Percentiles rank a stretch among this genome's conserved stretches.
Conservation (phyloP, 2,888 invertebrate genomes). For the Leptura quadrifasciata region DNA sequence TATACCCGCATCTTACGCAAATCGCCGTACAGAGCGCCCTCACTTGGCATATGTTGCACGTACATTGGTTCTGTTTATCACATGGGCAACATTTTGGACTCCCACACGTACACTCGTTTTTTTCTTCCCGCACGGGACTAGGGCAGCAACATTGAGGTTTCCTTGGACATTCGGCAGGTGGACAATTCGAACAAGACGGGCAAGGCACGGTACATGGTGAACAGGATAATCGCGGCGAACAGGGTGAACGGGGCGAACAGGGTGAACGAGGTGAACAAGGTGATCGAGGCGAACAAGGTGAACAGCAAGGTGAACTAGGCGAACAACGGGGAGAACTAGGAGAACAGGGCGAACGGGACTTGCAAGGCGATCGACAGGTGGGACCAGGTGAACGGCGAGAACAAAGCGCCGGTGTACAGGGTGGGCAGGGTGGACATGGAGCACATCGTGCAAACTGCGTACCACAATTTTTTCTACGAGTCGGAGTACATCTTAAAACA, state of each 20-base stretch:
- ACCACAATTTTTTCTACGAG: neutral
- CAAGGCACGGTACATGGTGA: too few species aligned
- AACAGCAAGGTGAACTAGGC: neutral
- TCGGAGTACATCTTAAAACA: neutral
- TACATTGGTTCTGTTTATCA: constrained; percentile 56
- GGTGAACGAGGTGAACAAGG: neutral
- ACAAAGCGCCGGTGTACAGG: neutral
- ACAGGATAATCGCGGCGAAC: neutral
- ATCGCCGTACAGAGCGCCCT: constrained; percentile 55
- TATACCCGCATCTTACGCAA: constrained; percentile 61
- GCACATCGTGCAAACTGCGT: constrained; percentile 8
- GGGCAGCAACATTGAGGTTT: neutral
- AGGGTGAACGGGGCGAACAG: neutral
- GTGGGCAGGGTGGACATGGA: neutral
- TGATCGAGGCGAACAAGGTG: neutral
- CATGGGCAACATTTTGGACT: constrained; percentile 53
- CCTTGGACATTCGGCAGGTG: neutral
- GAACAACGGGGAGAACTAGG: too few species aligned
- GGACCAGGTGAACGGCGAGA: neutral
- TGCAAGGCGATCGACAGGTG: neutral
- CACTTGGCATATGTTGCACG: constrained; percentile 58
- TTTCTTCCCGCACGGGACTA: constrained; percentile 27
- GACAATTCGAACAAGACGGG: neutral
- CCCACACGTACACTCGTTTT: neutral
- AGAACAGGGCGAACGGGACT: constrained; percentile 11